Evolutionary conservation across 2,113 vertebrate species (phyloP).

Genomic region (Lasiurus borealis): DNA sequence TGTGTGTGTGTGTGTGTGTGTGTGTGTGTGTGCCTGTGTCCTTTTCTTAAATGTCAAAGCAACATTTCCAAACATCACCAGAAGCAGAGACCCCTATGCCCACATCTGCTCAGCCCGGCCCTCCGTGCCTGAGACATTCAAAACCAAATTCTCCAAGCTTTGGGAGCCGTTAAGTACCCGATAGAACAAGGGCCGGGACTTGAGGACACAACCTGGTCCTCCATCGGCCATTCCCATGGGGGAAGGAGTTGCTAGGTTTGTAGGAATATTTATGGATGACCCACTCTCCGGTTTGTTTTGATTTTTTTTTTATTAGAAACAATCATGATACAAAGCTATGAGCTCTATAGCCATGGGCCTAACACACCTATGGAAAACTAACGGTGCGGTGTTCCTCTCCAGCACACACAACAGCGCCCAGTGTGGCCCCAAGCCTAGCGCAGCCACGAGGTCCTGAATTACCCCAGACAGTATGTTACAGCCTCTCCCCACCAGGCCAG

Average conservation of each 20-base stretch:
- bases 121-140: neutral
- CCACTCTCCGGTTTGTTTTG: neutral
- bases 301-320: neutral
- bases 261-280: neutral
- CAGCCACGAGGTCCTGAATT: neutral
- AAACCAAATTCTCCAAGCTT: neutral
- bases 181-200: neutral
- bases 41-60: neutral
- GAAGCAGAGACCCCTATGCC: neutral
- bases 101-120: neutral
- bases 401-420: neutral
- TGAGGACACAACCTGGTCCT: fast-evolving
- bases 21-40: neutral
- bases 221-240: fast-evolving
- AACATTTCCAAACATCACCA: neutral
- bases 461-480: too few species aligned
- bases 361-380: neutral
- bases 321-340: neutral
- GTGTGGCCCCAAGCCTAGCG: neutral
- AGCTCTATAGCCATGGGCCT: neutral
- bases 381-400: neutral
- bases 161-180: neutral
- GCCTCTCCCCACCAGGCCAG: fast-evolving
- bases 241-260: neutral
- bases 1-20: neutral